phyloP scores from a whole-genome alignment of 2,113 vertebrate genomes.

The Megaceryle torquata region DNA sequence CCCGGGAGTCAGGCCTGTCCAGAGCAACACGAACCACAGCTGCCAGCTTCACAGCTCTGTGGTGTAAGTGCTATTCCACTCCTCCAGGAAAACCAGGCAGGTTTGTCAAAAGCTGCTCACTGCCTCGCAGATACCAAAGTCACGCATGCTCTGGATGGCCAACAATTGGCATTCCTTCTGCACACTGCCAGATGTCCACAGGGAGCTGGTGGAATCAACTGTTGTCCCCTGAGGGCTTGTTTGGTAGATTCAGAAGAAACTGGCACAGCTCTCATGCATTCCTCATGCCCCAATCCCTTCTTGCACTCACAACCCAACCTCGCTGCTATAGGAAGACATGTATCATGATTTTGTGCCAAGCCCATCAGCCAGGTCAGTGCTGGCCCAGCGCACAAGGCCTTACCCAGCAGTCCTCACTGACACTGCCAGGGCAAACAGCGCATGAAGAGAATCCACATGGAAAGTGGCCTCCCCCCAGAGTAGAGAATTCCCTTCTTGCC shows the following conservation, averaged over 20 bases:
- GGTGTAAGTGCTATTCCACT: fast-evolving
- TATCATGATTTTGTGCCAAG: neutral
- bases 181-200: neutral
- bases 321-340: neutral
- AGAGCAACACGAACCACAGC: neutral
- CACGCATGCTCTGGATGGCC: neutral
- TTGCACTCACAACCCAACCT: neutral
- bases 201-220: neutral
- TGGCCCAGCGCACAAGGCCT: fast-evolving
- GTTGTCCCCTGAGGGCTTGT: neutral
- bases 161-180: neutral
- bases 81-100: neutral
- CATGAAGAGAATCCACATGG: fast-evolving
- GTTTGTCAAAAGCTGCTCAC: neutral
- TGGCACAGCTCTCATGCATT: fast-evolving
- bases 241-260: neutral
- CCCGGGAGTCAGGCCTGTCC: neutral
- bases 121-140: neutral
- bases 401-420: neutral
- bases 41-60: fast-evolving
- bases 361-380: neutral
- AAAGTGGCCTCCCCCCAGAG: too few species aligned
- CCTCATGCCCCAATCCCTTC: neutral
- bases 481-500: neutral
- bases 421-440: neutral